Evolutionary conservation across 2,113 vertebrate species (phyloP).

Genomic region (Beaufortia kweichowensis): DNA sequence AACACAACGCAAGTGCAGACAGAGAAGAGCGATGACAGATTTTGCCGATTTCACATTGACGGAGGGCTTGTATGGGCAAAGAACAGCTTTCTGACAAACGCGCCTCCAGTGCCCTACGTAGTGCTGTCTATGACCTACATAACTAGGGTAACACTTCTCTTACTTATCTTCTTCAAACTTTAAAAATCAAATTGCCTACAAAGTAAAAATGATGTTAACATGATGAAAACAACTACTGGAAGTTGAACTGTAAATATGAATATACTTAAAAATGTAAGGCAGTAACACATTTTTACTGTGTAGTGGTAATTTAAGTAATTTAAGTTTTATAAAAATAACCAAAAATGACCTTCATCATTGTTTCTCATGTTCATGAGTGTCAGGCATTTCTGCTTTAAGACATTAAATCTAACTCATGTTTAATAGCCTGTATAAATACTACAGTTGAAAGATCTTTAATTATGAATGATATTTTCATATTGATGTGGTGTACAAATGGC

Average conservation of each 20-base stretch:
- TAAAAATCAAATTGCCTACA: no score
- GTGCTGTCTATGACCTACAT: constrained; percentile 10
- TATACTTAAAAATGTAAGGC: no score
- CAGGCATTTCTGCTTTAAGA: neutral
- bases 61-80: constrained; percentile 42
- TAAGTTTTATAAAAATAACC: neutral
- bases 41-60: constrained; percentile 38
- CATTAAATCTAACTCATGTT: neutral
- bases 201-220: no score
- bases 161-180: no score
- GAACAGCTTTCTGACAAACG: constrained; percentile 30
- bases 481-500: neutral
- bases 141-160: no score
- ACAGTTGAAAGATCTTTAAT: neutral
- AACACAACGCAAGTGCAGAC: constrained; percentile 46
- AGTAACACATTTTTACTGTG: no score
- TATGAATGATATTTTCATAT: neutral
- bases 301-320: no score
- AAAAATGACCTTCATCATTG: no score
- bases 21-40: constrained; percentile 43
- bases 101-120: neutral
- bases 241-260: no score
- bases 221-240: no score
- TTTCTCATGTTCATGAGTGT: neutral
- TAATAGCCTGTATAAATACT: neutral